Evolutionary conservation across 2,113 vertebrate species (phyloP), one percentile per base, ranked within the genome.

Genomic region (Oncorhynchus keta): DNA sequence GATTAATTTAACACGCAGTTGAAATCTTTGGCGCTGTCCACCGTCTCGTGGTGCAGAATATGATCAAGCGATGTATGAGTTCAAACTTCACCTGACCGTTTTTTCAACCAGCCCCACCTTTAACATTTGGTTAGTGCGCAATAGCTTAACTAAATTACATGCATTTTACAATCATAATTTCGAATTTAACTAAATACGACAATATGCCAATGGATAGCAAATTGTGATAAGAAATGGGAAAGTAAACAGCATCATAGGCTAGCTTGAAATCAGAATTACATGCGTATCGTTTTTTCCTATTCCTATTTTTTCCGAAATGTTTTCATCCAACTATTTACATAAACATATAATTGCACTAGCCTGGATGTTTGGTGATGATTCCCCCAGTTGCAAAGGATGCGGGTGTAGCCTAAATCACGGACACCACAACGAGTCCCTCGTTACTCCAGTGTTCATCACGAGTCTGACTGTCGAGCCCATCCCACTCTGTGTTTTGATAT

Each of bases 371-470:
- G 77, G 30, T 65, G 79, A 7, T 28, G 76, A 30, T 75, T 28
- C 62, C 9, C 45, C 73, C 66, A 70, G 68, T 62, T 22, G 74
- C 68, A 57, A 78, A 76, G 68, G 9, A 45, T 45, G 67, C 64
- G 61, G 71, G 83, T 76, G 76, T 70, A 59, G 16, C 16, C 51
- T 78, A 35, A 55, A 73, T 45, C 26, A 82, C 72, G 76, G 88
- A 78, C 76, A 79, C 83, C 85, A 86, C 87, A 12, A 45, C 39
- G 39, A 45, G 79, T 87, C 72, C 77, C 45, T 55, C 28, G 75
- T 66, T 74, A 79, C 30, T 80, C 64, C 45, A 67, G 14, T 65
- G 65, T 74, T 79, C 65, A 39, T 70, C 45, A 32, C 68, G 76
- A 79, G 79, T 81, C 39, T 55, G 55, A 55, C 26, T 70, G 35